A percentile compares a stretch with the other conserved stretches of the same genome.
phyloP scores from a whole-genome alignment of 2,113 vertebrate species.

The Nematolebias whitei region DNA sequence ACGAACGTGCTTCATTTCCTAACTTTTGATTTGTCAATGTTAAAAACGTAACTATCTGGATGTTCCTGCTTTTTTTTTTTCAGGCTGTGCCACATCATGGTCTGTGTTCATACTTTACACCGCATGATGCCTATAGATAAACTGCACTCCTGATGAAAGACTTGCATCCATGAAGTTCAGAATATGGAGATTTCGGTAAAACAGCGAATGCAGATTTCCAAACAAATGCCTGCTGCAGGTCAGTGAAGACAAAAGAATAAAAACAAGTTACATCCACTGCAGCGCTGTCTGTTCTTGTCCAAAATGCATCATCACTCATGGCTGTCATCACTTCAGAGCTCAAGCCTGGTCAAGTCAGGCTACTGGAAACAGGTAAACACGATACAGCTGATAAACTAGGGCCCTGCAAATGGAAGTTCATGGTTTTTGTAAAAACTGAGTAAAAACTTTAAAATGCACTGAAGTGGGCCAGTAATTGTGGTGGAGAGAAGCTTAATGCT shows the following conservation, averaged over 20 bases:
- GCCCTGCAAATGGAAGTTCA: background rate
- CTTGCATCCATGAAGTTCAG: too few relatives aligned
- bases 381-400: background rate
- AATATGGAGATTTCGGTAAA: background rate
- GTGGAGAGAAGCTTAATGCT: too few relatives aligned
- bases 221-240: background rate
- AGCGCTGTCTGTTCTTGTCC: constrained; percentile 35
- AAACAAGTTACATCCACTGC: background rate
- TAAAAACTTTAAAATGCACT: background rate
- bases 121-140: constrained; percentile 30
- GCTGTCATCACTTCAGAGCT: background rate
- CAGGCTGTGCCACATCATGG: background rate
- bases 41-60: background rate
- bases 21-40: background rate
- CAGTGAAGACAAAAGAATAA: background rate
- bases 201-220: background rate
- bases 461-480: too few relatives aligned
- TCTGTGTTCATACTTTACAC: constrained; percentile 10
- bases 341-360: constrained; percentile 20
- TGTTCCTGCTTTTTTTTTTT: constrained; percentile 11
- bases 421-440: background rate
- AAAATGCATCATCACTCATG: background rate
- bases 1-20: background rate
- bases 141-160: background rate
- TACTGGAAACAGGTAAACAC: background rate